A percentile compares a stretch with the other conserved stretches of the same genome.
Conservation (phyloP, 2,113 vertebrate genomes). For the Perccottus glenii region DNA sequence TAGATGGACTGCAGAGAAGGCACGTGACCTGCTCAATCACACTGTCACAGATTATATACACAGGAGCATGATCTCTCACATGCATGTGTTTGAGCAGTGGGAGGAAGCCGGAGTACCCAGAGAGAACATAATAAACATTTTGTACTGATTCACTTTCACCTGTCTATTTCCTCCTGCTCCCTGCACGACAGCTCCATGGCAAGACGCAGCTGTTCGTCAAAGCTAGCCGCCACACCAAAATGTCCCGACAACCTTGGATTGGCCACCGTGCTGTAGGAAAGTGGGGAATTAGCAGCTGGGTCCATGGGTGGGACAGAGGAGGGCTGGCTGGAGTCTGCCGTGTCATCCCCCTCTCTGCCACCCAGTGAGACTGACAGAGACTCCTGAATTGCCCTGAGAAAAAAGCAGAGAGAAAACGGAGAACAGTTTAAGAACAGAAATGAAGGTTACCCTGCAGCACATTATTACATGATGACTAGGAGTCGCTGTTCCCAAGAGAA, state of each 20-base stretch:
- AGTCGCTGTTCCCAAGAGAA: conserved; percentile 44
- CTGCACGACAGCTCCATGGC: conserved; percentile 90
- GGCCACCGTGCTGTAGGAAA: conserved; percentile 65
- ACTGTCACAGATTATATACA: too few relatives aligned
- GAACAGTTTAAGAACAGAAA: neutral
- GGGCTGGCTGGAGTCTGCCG: conserved; percentile 52
- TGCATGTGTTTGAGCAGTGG: too few relatives aligned
- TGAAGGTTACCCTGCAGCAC: conserved; percentile 6
- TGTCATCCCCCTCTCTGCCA: conserved; percentile 65
- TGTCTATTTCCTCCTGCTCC: conserved; percentile 89
- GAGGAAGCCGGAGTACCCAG: too few relatives aligned
- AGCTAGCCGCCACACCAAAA: conserved; percentile 74
- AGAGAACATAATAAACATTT: too few relatives aligned
- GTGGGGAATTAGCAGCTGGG: conserved; percentile 54
- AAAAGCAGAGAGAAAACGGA: neutral
- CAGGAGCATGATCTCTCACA: too few relatives aligned
- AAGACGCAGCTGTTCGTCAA: conserved; percentile 89
- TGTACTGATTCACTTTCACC: conserved; percentile 50
- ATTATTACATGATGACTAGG: conserved; percentile 39
- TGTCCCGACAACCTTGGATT: conserved; percentile 61
- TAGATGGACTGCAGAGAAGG: too few relatives aligned
- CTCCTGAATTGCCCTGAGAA: conserved; percentile 88
- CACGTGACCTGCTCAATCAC: too few relatives aligned
- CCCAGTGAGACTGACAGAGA: conserved; percentile 84
- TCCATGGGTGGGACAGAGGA: conserved; percentile 63